Conservation (phyloP, 64 coral and sea anemone genomes). For the Platygyra sinensis region DNA sequence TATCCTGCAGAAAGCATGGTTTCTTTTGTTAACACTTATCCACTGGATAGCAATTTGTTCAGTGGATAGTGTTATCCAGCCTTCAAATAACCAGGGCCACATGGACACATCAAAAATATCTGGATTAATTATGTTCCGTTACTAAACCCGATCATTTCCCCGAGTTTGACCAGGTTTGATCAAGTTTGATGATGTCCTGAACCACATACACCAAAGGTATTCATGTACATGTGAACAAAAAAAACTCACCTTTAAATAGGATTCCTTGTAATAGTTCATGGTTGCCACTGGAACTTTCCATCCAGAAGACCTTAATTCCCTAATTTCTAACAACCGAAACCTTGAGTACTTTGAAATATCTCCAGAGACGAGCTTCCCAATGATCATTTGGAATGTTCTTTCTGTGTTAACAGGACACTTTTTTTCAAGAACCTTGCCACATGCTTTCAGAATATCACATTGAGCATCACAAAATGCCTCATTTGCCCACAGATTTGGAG, state of each 20-base stretch:
- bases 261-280: slow-evolving; percentile 17
- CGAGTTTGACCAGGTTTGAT: too few relatives aligned
- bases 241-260: slow-evolving; percentile 12
- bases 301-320: slow-evolving; percentile 8
- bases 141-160: too few relatives aligned
- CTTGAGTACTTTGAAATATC: slow-evolving; percentile 28
- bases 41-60: too few relatives aligned
- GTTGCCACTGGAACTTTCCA: slow-evolving; percentile 10
- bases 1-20: too few relatives aligned
- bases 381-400: slow-evolving; percentile 25
- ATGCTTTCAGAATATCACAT: slow-evolving; percentile 42
- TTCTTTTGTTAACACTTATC: too few relatives aligned
- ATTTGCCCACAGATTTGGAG: slow-evolving; percentile 23
- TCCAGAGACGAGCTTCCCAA: slow-evolving; percentile 1
- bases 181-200: too few relatives aligned
- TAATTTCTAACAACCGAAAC: slow-evolving; percentile 38
- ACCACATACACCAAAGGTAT: too few relatives aligned
- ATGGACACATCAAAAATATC: too few relatives aligned
- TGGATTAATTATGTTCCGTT: too few relatives aligned
- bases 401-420: slow-evolving; percentile 45
- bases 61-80: too few relatives aligned
- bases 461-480: slow-evolving; percentile 44
- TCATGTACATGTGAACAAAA: too few relatives aligned
- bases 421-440: slow-evolving; percentile 22
- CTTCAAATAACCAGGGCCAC: too few relatives aligned